Evolutionary conservation across 2,113 vertebrate genomes (phyloP).

Genomic region (Noturus placidus): DNA sequence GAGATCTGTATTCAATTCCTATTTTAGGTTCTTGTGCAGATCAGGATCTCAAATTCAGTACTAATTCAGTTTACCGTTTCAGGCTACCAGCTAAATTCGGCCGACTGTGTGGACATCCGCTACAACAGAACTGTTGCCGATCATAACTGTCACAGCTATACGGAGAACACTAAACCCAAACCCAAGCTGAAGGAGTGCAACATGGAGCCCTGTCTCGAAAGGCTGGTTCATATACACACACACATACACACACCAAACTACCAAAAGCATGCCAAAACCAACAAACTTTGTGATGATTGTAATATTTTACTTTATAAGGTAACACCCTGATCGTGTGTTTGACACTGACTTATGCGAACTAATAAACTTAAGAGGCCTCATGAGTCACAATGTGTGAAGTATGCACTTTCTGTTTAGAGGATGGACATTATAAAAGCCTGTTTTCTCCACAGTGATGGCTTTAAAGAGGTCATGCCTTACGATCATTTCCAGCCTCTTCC

Average conservation of each 20-base stretch:
- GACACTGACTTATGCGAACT: not conserved
- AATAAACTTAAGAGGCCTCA: conserved; percentile 13
- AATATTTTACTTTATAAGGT: conserved; percentile 22
- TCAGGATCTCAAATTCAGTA: not conserved
- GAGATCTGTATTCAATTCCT: not conserved
- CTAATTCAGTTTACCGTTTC: not conserved
- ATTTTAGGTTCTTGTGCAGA: not conserved
- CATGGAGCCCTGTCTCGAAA: conserved; percentile 91
- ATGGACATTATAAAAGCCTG: not conserved
- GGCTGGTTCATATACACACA: conserved; percentile 58
- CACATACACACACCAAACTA: conserved; percentile 1
- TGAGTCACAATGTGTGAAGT: conserved; percentile 18
- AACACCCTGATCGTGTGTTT: not conserved
- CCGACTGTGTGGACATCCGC: conserved; percentile 86
- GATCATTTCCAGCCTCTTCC: conserved; percentile 95
- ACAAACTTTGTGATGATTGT: not conserved
- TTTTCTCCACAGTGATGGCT: conserved; percentile 83
- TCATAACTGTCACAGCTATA: conserved; percentile 85
- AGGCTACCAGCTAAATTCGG: conserved; percentile 96
- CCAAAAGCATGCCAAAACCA: conserved; percentile 19
- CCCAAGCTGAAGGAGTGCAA: conserved; percentile 90
- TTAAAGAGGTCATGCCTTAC: conserved; percentile 95
- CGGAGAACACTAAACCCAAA: conserved; percentile 90
- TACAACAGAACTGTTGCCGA: conserved; percentile 82
- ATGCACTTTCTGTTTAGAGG: conserved; percentile 11